Evolutionary conservation across 2,888 invertebrate genomes (phyloP).

Genomic region (Caenorhabditis panamensis): DNA sequence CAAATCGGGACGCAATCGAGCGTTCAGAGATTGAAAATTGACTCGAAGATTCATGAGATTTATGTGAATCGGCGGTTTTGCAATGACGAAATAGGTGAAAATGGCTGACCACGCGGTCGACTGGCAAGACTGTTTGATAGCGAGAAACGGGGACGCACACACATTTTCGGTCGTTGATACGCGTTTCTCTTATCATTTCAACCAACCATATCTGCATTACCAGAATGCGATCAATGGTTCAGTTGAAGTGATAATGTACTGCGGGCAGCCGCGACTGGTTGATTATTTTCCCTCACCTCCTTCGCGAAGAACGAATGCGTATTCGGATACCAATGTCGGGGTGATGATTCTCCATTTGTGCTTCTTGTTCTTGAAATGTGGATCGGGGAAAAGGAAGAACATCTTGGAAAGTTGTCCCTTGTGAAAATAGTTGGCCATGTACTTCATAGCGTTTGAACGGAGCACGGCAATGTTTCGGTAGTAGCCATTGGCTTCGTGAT

Average conservation of each 20-base stretch:
- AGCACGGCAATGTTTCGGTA: slow-evolving; percentile 96
- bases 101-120: slow-evolving; percentile 32
- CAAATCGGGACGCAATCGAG: slow-evolving; percentile 6
- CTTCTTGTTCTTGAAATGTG: slow-evolving; percentile 90
- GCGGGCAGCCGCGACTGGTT: neutral
- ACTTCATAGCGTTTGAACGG: slow-evolving; percentile 96
- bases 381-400: slow-evolving; percentile 99
- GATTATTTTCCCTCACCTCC: slow-evolving; percentile 82
- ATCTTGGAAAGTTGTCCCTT: slow-evolving; percentile 89
- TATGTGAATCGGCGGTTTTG: slow-evolving; percentile 10
- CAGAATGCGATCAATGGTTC: slow-evolving; percentile 43
- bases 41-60: slow-evolving; percentile 22
- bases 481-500: slow-evolving; percentile 84
- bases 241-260: slow-evolving; percentile 8
- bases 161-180: slow-evolving; percentile 28
- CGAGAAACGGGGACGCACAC: slow-evolving; percentile 32
- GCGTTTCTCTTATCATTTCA: slow-evolving; percentile 21
- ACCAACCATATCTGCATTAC: slow-evolving; percentile 22
- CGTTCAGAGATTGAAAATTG: slow-evolving; percentile 31
- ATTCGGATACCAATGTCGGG: slow-evolving; percentile 92
- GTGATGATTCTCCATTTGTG: slow-evolving; percentile 99
- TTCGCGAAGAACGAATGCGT: slow-evolving; percentile 92
- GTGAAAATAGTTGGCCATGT: slow-evolving; percentile 95
- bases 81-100: slow-evolving; percentile 26
- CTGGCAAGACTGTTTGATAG: slow-evolving; percentile 22